A percentile compares a stretch with the other conserved stretches of the same genome.
Conservation (phyloP, 2,113 vertebrate genomes). For the Strix uralensis region DNA sequence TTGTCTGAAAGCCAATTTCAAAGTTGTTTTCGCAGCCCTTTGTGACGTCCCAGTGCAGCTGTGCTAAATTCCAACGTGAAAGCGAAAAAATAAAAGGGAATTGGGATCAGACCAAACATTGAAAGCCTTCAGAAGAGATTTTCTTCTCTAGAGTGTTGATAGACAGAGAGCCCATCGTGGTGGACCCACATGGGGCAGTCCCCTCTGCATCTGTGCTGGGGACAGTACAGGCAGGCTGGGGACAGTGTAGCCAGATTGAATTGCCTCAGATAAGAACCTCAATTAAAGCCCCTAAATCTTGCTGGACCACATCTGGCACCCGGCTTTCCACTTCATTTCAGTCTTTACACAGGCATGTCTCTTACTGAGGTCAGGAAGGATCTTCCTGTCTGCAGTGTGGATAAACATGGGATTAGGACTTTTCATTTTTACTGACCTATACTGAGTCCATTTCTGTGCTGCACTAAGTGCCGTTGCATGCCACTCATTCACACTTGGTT, state of each 20-base stretch:
- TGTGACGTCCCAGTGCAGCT: slow-evolving; percentile 23
- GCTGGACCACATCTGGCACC: not conserved
- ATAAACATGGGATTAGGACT: not conserved
- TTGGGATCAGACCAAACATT: not conserved
- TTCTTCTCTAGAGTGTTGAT: not conserved
- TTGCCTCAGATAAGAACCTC: not conserved
- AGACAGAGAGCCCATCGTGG: not conserved
- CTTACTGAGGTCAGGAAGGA: not conserved
- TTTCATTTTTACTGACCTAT: slow-evolving; percentile 9
- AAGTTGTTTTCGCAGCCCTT: slow-evolving; percentile 2
- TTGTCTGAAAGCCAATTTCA: slow-evolving; percentile 47
- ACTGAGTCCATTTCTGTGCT: not conserved
- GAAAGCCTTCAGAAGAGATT: not conserved
- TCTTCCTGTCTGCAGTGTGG: not conserved
- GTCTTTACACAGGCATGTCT: not conserved
- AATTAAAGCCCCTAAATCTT: not conserved
- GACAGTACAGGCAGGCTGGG: not conserved
- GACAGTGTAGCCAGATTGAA: not conserved
- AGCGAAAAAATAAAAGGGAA: not conserved
- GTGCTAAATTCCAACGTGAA: slow-evolving; percentile 32
- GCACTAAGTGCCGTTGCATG: not conserved
- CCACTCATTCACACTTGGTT: slow-evolving; percentile 1
- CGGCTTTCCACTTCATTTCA: not conserved
- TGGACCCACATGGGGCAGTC: not conserved
- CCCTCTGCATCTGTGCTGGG: not conserved